Conservation (phyloP, 2,888 invertebrate genomes). For the Molanna angustata region DNA sequence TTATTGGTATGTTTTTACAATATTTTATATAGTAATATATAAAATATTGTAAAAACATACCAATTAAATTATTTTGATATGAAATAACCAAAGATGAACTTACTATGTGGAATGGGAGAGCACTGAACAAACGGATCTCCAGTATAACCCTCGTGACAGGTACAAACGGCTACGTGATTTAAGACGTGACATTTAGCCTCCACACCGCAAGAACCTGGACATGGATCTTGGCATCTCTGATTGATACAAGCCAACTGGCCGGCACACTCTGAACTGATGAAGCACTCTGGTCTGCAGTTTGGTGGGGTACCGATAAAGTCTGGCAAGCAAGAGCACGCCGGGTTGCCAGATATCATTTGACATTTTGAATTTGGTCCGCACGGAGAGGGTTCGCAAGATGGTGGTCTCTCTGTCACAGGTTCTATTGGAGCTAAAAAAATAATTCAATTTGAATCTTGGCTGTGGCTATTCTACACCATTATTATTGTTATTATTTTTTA, state of each 20-base stretch:
- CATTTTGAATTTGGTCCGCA: slow-evolving; percentile 84
- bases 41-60: not conserved
- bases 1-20: not conserved
- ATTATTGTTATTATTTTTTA: too few relatives aligned
- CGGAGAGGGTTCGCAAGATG: slow-evolving; percentile 77
- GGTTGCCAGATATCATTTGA: slow-evolving; percentile 68
- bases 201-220: slow-evolving; percentile 77
- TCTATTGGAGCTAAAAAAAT: slow-evolving; percentile 12
- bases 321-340: slow-evolving; percentile 76
- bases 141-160: slow-evolving; percentile 69
- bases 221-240: slow-evolving; percentile 79
- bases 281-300: slow-evolving; percentile 76
- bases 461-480: too few relatives aligned
- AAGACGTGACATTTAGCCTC: slow-evolving; percentile 76
- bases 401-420: slow-evolving; percentile 60
- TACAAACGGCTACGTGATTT: slow-evolving; percentile 79
- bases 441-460: not conserved
- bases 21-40: not conserved
- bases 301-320: slow-evolving; percentile 78
- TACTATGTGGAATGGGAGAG: slow-evolving; percentile 48
- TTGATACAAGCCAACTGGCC: slow-evolving; percentile 74
- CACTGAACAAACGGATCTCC: slow-evolving; percentile 83
- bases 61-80: not conserved
- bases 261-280: slow-evolving; percentile 75
- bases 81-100: not conserved